A percentile compares a stretch with the other conserved stretches of the same genome.
These are phyloP conservation scores for Drosophila monieri DNA, from an alignment of 2,888 invertebrate genomes.

Conservation along the genomic window DNA sequence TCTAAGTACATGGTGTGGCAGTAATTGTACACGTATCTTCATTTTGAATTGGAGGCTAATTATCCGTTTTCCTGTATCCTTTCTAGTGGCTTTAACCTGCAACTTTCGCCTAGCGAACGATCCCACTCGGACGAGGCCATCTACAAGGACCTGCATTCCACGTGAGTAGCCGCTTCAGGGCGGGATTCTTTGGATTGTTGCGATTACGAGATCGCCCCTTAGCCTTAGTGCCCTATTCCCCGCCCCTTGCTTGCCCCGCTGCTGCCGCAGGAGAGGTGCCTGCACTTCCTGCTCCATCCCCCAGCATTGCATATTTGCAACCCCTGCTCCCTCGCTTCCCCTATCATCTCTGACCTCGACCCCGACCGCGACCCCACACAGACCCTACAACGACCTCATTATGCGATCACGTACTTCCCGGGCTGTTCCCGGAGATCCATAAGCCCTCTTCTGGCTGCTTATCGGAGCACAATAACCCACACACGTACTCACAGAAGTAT, in stretches of 20 bases:
- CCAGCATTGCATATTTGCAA: conserved; percentile 6
- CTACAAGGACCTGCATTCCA: conserved; percentile 92
- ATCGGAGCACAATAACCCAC: conserved; percentile 39
- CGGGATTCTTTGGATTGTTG: not conserved
- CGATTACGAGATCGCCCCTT: conserved; percentile 7
- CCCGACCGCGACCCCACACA: not conserved
- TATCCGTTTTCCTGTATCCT: not conserved
- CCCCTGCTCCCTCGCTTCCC: not conserved
- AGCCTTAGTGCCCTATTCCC: conserved; percentile 36
- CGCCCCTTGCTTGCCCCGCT: not conserved
- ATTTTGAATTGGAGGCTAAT: not conserved
- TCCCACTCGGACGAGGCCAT: conserved; percentile 93
- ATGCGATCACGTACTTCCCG: conserved; percentile 48
- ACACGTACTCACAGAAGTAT: not conserved
- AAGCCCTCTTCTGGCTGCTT: conserved; percentile 59
- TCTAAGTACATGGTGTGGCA: not conserved
- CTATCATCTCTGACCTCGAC: not conserved
- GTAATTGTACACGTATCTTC: not conserved
- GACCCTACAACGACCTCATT: conserved; percentile 46
- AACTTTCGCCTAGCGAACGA: conserved; percentile 85
- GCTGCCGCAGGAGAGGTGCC: conserved; percentile 7
- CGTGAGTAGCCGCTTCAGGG: conserved; percentile 86
- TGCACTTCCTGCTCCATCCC: conserved; percentile 56
- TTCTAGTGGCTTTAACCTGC: conserved; percentile 91
- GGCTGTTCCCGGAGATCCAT: conserved; percentile 41